phyloP scores from a whole-genome alignment of 2,113 vertebrate species.

The Leucopsar rothschildi region DNA sequence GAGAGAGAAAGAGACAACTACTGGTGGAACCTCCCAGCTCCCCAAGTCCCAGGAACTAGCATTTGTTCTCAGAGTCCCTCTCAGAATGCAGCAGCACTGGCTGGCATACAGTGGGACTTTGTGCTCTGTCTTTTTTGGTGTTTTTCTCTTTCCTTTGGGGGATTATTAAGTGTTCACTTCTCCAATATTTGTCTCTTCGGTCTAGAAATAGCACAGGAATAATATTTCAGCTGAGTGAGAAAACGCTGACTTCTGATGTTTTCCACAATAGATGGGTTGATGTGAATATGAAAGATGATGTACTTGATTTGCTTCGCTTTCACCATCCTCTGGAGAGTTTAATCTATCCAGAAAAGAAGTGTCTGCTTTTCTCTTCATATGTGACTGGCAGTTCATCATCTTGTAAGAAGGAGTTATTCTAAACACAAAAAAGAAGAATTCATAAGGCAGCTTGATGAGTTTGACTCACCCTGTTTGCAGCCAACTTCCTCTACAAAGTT shows the following conservation, averaged over 20 bases:
- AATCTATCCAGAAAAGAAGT: conserved; percentile 56
- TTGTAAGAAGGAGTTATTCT: conserved; percentile 20
- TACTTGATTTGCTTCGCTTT: conserved; percentile 51
- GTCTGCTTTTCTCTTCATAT: conserved; percentile 31
- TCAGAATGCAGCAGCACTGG: background rate
- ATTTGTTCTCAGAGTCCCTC: background rate
- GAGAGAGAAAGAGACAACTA: background rate
- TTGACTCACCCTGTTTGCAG: background rate
- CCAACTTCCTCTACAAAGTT: background rate
- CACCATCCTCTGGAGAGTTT: conserved; percentile 41
- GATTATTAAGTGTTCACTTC: background rate
- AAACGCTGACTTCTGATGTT: conserved; percentile 55
- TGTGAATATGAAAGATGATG: conserved; percentile 57
- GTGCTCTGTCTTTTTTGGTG: background rate
- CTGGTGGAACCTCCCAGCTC: background rate
- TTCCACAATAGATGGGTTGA: conserved; percentile 57
- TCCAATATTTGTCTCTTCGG: background rate
- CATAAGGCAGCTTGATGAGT: background rate
- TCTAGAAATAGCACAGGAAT: conserved; percentile 58
- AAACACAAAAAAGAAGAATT: background rate
- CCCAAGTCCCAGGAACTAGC: fast-evolving
- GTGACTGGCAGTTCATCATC: conserved; percentile 47
- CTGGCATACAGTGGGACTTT: background rate
- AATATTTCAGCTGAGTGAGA: conserved; percentile 49
- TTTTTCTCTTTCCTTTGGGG: background rate